Conservation (phyloP, 1,140 invertebrate genomes). For the Diachasma alloeum region DNA sequence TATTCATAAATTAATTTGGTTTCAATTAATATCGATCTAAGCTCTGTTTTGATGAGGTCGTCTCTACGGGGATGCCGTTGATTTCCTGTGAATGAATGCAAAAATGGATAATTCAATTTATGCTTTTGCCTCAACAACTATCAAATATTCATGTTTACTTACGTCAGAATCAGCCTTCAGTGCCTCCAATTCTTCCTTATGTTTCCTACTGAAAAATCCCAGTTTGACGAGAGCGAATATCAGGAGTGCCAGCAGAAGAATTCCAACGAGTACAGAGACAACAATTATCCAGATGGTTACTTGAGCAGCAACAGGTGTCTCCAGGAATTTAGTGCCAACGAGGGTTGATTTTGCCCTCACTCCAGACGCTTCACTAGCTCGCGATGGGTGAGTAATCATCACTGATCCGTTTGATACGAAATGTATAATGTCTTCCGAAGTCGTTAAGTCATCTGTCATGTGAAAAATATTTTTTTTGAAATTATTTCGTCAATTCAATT, state of each 20-base stretch:
- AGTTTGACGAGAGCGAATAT: slow-evolving; percentile 52
- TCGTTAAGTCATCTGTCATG: slow-evolving; percentile 39
- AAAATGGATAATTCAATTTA: not conserved
- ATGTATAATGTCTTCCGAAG: slow-evolving; percentile 49
- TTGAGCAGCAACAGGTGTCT: slow-evolving; percentile 34
- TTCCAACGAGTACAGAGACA: slow-evolving; percentile 53
- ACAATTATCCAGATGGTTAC: slow-evolving; percentile 56
- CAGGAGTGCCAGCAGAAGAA: slow-evolving; percentile 51
- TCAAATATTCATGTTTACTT: slow-evolving; percentile 9
- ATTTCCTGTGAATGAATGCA: slow-evolving; percentile 27
- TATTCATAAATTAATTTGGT: not conserved
- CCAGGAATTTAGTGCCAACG: slow-evolving; percentile 52
- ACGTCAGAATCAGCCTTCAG: slow-evolving; percentile 43
- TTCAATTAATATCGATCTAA: slow-evolving; percentile 22
- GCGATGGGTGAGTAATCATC: slow-evolving; percentile 37
- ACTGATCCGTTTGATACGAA: slow-evolving; percentile 46
- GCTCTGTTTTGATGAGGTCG: slow-evolving; percentile 31
- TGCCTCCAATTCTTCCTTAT: slow-evolving; percentile 48
- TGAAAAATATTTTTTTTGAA: not conserved
- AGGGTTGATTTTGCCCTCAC: slow-evolving; percentile 33
- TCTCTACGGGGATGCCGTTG: slow-evolving; percentile 26
- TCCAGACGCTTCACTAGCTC: slow-evolving; percentile 28
- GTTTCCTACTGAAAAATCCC: slow-evolving; percentile 58
- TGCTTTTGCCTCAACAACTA: too few species aligned
- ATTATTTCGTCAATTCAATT: slow-evolving; percentile 4